Evolutionary conservation across 2,888 invertebrate genomes (phyloP), one percentile per base, ranked within the genome.

Genomic region (Mythimna pallens): DNA sequence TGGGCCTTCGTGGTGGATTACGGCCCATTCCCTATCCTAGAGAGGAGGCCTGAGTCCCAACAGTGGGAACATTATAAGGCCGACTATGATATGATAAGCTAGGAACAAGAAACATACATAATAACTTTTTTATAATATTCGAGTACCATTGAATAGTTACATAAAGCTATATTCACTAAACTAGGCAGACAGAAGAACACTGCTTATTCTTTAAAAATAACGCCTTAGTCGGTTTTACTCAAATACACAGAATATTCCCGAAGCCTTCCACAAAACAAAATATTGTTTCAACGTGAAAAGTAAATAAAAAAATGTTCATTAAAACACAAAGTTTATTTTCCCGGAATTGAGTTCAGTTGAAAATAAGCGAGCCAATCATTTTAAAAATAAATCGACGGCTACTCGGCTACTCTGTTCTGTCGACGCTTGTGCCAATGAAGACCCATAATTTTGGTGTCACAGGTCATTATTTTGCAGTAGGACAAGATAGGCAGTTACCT

Each of bases 231-330:
- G 30, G 22, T 30, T 50, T 36, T 17, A 54, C 25, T 30, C 7
- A 36, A 40, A 47, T 65, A 17, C 0, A n/a, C 30, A 20, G 20
- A 12, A 54, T 62, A 61, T 36, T 54, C 22, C 0, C 12, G 2
- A 47, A 58, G 2, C 17, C 36, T 30, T 17, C 20, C 5, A 5
- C 59, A 12, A 73, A 30, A 12, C 1, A 1, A 64, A 73, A 59
- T 14, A 58, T 58, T 58, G 36, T 30, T 5, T 9, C 25, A 77
- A 25, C 3, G 47, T 34, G 61, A 54, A 65, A 74, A 63, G 40
- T 47, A 63, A 68, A 70, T 58, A 76, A 17, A 65, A 40, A 67
- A 80, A 79, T 54, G 5, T 20, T 25, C 66, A 71, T 71, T 67
- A 57, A 67, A 73, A 68, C 67, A 20, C 30, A 76, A 71, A 54